phyloP scores from a whole-genome alignment of 2,797 vertebrate genomes.

The Bryconaethiops microstoma region DNA sequence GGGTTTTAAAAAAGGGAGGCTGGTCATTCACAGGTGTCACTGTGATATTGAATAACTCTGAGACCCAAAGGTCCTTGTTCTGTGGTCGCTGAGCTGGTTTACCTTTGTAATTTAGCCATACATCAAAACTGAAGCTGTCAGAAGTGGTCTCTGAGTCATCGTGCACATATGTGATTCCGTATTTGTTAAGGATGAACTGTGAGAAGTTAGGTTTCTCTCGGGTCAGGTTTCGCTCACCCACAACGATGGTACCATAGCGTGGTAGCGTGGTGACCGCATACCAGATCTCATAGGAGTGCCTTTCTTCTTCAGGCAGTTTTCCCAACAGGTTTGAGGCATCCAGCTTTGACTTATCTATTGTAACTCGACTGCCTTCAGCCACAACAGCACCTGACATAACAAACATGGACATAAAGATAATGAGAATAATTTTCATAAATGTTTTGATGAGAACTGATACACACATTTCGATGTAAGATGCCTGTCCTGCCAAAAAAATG shows the following conservation, averaged over 20 bases:
- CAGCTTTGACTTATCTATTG: conserved; percentile 83
- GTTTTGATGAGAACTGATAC: not conserved
- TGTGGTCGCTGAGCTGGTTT: conserved; percentile 63
- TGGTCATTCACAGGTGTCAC: conserved; percentile 87
- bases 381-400: conserved; percentile 80
- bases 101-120: conserved; percentile 83
- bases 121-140: conserved; percentile 86
- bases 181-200: conserved; percentile 82
- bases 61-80: conserved; percentile 69
- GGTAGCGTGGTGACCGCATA: conserved; percentile 84
- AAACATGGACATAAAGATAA: conserved; percentile 32
- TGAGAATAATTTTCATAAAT: not conserved
- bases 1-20: conserved; percentile 82
- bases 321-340: conserved; percentile 88
- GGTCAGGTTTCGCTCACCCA: conserved; percentile 81
- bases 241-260: conserved; percentile 77
- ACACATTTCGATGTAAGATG: not conserved
- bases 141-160: conserved; percentile 85
- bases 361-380: conserved; percentile 83
- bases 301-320: conserved; percentile 77
- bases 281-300: conserved; percentile 80
- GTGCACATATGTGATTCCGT: conserved; percentile 84
- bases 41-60: conserved; percentile 87
- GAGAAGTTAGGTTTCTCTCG: conserved; percentile 84
- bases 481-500: not conserved